Percentiles rank a stretch among this genome's conserved stretches.
Evolutionary conservation across 2,113 vertebrate genomes (phyloP).

Genomic region (Halichoeres trimaculatus): DNA sequence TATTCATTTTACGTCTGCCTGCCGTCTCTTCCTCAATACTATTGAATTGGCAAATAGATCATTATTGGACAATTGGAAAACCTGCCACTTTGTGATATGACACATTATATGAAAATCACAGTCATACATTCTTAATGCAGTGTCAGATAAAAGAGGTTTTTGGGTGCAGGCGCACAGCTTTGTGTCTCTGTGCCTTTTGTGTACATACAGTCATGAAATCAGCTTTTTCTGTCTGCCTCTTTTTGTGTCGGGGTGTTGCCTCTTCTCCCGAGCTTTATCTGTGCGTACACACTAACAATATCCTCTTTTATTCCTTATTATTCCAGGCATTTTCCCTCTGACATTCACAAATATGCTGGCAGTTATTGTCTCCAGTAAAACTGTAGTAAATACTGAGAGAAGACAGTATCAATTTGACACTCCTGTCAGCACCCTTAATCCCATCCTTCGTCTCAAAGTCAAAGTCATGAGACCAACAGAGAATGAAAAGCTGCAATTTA

Average conservation of each 20-base stretch:
- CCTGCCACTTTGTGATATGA: constrained; percentile 81
- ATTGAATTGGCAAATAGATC: constrained; percentile 85
- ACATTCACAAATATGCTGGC: neutral
- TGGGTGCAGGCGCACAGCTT: constrained; percentile 42
- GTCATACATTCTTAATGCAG: constrained; percentile 82
- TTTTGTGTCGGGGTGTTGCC: constrained; percentile 36
- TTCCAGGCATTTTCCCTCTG: constrained; percentile 18
- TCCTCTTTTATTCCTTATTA: constrained; percentile 2
- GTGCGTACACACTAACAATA: constrained; percentile 12
- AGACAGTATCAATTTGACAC: constrained; percentile 62
- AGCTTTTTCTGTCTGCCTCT: constrained; percentile 6
- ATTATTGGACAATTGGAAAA: constrained; percentile 85
- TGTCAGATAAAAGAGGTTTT: constrained; percentile 65
- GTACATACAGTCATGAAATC: constrained; percentile 34
- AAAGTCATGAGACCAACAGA: constrained; percentile 56
- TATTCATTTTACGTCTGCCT: constrained; percentile 81
- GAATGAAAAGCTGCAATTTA: constrained; percentile 64
- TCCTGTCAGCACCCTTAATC: constrained; percentile 58
- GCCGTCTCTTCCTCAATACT: constrained; percentile 72
- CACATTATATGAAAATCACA: constrained; percentile 83
- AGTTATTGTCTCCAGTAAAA: constrained; percentile 39
- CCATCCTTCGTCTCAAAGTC: constrained; percentile 56
- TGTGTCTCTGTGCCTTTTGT: constrained; percentile 47
- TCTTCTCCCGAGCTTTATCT: constrained; percentile 15
- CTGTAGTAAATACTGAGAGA: constrained; percentile 57